Evolutionary conservation across 2,888 invertebrate genomes (phyloP), one percentile per base, ranked within the genome.

Genomic region (Hyalella azteca): DNA sequence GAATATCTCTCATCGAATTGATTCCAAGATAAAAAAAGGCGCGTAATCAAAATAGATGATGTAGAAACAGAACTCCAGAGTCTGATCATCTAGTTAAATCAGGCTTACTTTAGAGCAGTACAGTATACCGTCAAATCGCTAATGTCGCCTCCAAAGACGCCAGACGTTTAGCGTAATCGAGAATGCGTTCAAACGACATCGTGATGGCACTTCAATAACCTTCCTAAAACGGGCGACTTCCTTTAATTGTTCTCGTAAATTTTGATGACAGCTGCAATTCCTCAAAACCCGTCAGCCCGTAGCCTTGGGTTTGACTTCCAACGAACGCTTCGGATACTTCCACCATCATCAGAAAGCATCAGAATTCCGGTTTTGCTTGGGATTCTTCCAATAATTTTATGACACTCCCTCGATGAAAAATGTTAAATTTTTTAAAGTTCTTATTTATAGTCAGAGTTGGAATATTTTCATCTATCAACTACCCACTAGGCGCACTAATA

Each of bases 211-310:
- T 66, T 36, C 66, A 66, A 66, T 36, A 36, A 19, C 36, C 66
- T 66, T 15, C 66, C 66, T 66, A 36, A 66, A 66, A 66, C 36
- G 32, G 36, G 36, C 66, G 66, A 66, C 66, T 11, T 66, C 36
- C 36, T 39, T 36, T 66, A 66, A 66, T 66, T 66, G 66, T 5
- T 32, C 66, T 66, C 66, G 66, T 66, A 66, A 66, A n/a, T 36
- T n/a, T 66, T 39, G 36, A 32, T 66, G 66, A 29, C 36, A 15
- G 66, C 66, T 36, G 13, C 22, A 66, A 36, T 54, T 19, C 13
- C 66, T 66, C 4, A 66, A 66, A 66, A 66, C 29, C 36, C 36
- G 32, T 39, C 1, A 22, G 66, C 13, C 13, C 36, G 26, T 54
- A 3, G 22, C 54, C 29, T 54, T 54, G 54, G 54, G 26, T 22